These are phyloP conservation scores for Poeciliopsis presidionis DNA, from an alignment of 2,797 vertebrate genomes.

Conservation along the genomic window DNA sequence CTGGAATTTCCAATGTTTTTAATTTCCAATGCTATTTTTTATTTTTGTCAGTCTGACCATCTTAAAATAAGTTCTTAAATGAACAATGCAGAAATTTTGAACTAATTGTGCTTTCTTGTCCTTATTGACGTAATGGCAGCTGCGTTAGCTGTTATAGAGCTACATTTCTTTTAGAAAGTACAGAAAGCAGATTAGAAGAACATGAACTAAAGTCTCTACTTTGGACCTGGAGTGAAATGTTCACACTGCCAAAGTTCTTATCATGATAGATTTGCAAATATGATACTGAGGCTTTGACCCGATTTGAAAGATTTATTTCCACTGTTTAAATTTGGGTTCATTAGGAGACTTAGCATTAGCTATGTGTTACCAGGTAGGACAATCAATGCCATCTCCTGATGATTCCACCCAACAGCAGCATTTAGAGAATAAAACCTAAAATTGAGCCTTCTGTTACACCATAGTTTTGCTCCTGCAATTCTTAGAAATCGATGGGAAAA, in stretches of 20 bases:
- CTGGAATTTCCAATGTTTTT: neutral
- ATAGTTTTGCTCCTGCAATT: neutral
- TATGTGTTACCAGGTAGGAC: neutral
- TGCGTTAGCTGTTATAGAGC: neutral
- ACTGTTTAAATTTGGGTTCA: neutral
- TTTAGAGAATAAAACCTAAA: neutral
- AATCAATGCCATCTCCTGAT: neutral
- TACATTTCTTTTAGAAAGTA: neutral
- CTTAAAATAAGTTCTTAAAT: neutral
- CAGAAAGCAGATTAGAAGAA: neutral
- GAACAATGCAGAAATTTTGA: neutral
- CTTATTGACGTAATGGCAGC: neutral
- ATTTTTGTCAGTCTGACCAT: neutral
- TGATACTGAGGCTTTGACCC: neutral
- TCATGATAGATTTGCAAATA: neutral
- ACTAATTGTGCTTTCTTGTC: neutral
- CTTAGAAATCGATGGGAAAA: neutral
- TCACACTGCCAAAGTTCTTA: neutral
- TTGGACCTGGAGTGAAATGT: neutral
- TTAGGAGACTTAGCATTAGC: neutral
- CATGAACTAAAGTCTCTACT: neutral
- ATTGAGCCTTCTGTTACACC: neutral
- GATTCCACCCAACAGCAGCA: neutral
- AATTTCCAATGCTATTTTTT: neutral
- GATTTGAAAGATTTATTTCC: neutral